These are phyloP conservation scores for Aspiorhynchus laticeps DNA, from an alignment of 2,113 vertebrate genomes.

Conservation along the genomic window DNA sequence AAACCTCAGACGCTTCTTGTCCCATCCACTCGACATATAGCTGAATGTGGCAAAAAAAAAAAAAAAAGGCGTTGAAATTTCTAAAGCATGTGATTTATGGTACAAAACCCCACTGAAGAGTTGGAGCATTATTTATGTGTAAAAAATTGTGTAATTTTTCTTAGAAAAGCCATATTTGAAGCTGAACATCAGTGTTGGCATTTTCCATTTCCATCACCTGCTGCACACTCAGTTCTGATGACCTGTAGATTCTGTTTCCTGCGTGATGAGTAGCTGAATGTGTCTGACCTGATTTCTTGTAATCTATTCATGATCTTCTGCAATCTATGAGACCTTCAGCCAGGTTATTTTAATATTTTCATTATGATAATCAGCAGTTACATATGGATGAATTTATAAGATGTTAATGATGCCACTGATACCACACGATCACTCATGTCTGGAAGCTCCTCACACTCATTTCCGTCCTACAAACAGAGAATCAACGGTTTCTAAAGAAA, in stretches of 20 bases:
- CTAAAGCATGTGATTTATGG: constrained; percentile 3
- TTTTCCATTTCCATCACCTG: constrained; percentile 46
- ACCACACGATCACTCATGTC: neutral
- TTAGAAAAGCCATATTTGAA: constrained; percentile 4
- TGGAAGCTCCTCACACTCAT: neutral
- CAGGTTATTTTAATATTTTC: neutral
- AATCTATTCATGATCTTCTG: constrained; percentile 45
- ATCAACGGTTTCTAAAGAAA: constrained; percentile 15
- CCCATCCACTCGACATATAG: neutral
- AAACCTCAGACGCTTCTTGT: neutral
- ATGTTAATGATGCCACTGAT: neutral
- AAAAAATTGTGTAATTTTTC: neutral
- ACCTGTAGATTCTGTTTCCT: constrained; percentile 50
- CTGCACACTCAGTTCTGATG: constrained; percentile 38
- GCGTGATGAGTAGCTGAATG: constrained; percentile 11
- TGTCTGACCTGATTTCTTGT: constrained; percentile 43
- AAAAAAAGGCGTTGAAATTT: neutral
- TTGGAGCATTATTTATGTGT: neutral
- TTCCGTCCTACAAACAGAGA: neutral
- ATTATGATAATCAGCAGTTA: neutral
- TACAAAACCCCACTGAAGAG: neutral
- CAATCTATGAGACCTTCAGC: constrained; percentile 13
- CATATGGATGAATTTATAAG: neutral
- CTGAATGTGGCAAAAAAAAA: neutral
- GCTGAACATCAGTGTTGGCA: constrained; percentile 33